Conservation (phyloP, 2,888 invertebrate species). For the Luperina testacea region DNA sequence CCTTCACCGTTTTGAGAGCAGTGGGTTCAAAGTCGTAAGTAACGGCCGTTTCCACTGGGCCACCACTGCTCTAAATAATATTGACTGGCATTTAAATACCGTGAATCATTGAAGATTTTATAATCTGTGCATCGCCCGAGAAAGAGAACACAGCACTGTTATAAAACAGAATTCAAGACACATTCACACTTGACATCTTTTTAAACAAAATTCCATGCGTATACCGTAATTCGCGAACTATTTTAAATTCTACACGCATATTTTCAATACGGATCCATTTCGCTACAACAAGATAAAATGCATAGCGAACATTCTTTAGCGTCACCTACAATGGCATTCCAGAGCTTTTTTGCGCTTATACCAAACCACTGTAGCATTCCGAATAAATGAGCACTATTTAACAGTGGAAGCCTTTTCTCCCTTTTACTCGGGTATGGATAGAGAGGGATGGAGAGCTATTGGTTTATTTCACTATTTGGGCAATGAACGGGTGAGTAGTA, state of each 20-base stretch:
- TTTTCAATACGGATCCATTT: slow-evolving; percentile 53
- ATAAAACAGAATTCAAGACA: slow-evolving; percentile 22
- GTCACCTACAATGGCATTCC: slow-evolving; percentile 65
- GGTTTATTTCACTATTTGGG: slow-evolving; percentile 54
- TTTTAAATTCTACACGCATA: slow-evolving; percentile 57
- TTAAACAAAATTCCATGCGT: slow-evolving; percentile 29
- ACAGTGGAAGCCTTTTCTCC: slow-evolving; percentile 41
- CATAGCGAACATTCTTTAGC: slow-evolving; percentile 55
- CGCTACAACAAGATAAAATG: slow-evolving; percentile 50
- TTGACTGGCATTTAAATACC: background rate
- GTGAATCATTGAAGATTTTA: slow-evolving; percentile 1
- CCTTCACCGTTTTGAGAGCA: no score
- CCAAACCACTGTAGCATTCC: slow-evolving; percentile 53
- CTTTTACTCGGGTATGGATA: slow-evolving; percentile 32
- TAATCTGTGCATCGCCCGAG: background rate
- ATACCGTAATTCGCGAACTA: slow-evolving; percentile 38
- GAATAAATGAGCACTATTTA: slow-evolving; percentile 61
- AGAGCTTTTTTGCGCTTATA: slow-evolving; percentile 61
- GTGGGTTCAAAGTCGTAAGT: no score
- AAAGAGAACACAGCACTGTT: background rate
- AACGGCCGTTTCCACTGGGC: no score
- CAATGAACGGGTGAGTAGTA: slow-evolving; percentile 37
- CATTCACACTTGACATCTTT: slow-evolving; percentile 27
- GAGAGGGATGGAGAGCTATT: slow-evolving; percentile 42
- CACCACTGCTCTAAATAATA: background rate